Evolutionary conservation across 2,797 vertebrate genomes (phyloP).

Genomic region (Neostethus bicornis): DNA sequence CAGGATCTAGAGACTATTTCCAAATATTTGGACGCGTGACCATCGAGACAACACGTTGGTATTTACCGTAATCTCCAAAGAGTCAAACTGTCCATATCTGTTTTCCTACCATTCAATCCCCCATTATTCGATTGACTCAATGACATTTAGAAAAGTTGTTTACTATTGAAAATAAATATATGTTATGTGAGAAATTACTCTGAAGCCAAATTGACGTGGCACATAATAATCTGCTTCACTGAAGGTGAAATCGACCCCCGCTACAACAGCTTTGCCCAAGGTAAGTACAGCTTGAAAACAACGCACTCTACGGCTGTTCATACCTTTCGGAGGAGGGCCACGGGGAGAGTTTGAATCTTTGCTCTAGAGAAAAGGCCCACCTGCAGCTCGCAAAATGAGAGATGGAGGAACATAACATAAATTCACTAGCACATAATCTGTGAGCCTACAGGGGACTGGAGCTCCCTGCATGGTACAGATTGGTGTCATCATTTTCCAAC

Average conservation of each 20-base stretch:
- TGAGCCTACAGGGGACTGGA: slow-evolving; percentile 59
- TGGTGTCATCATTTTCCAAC: slow-evolving; percentile 68
- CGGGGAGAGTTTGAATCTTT: slow-evolving; percentile 24
- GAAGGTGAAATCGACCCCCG: slow-evolving; percentile 44
- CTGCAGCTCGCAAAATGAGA: slow-evolving; percentile 66
- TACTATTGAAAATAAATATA: slow-evolving; percentile 38
- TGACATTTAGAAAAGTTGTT: slow-evolving; percentile 38
- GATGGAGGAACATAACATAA: slow-evolving; percentile 54
- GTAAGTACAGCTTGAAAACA: slow-evolving; percentile 53
- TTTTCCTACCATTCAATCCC: slow-evolving; percentile 30
- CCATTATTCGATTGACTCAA: slow-evolving; percentile 27
- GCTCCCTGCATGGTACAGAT: slow-evolving; percentile 62
- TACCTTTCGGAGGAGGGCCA: slow-evolving; percentile 24
- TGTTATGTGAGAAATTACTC: slow-evolving; percentile 12
- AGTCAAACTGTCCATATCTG: slow-evolving; percentile 34
- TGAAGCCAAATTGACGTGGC: slow-evolving; percentile 27
- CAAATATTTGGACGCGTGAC: no score
- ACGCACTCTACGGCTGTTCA: slow-evolving; percentile 5
- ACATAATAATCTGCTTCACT: slow-evolving; percentile 44
- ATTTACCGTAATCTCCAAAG: no score
- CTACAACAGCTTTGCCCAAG: slow-evolving; percentile 22
- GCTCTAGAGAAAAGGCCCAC: slow-evolving; percentile 48
- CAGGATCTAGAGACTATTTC: no score
- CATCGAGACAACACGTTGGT: no score
- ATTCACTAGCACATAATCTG: slow-evolving; percentile 59